Base-by-base conservation (phyloP, 2,113 vertebrate species). In the Nothobranchius furzeri region DNA sequence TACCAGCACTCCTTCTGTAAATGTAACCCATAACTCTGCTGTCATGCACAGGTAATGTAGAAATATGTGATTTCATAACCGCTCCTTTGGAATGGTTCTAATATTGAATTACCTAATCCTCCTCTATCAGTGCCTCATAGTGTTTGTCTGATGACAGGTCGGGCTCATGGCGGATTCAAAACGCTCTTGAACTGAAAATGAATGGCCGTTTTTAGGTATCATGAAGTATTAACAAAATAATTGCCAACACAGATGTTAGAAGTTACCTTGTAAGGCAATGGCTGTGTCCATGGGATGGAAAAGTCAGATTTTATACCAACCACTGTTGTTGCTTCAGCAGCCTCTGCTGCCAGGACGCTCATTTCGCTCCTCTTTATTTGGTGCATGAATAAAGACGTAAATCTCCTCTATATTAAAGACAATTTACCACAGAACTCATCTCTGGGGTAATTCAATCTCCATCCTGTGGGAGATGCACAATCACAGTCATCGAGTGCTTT, bases 351-450 rank as follows among this genome's bases (percentile, higher is more conserved):
- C 43, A 36, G 11, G 52, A 72, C 40, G 13, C 30, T 67, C 14
- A 51, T 63, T 73, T 60, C 30, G 37, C 48, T 60, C 5, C 0
- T 45, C 55, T 79, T 66, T 60, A 62, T 84, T 70, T 66, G 57
- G 20, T 37, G 65, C 8, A 56, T 58, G 61, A 86, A 60, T 82
- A 76, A 83, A 82, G 58, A 76, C 78, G 66, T 73, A 72, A 68
- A 78, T 68, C 48, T 58, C 36, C 50, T 20, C 48, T 85, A 69
- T 76, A 86, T 73, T 79, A 72, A 80, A 85, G 73, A 65, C 73
- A 35, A 62, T 82, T 85, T 83, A 79, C 58, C 79, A 64, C 65
- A 50, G 59, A 69, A 73, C 75, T 70, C 65, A 30, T 79, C 57
- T 75, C 57, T 14, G 55, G 70, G 68, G 52, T 63, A 70, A 83